Base-by-base conservation (phyloP, 2,113 vertebrate species). In the Nycticorax nycticorax region DNA sequence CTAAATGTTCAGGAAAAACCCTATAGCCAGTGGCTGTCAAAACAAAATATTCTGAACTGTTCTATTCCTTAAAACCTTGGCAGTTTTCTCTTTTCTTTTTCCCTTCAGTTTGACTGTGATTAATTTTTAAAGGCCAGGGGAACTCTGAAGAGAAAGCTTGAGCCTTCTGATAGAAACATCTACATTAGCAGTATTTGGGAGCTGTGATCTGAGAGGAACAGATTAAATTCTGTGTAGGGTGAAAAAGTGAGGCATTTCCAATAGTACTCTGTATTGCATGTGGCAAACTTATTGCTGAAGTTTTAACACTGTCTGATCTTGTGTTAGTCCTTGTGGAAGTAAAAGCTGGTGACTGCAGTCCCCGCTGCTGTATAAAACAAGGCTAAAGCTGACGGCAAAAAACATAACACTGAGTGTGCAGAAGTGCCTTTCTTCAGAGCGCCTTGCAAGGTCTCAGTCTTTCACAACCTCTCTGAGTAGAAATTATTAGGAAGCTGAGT, bases 91-190 rank as follows among this genome's bases (percentile, higher is more conserved):
- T 3, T 2, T 37, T 33, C 13, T 10, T 6, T 3, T 4, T 4
- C 23, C 4, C 39, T 30, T 5, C 33, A 56, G 26, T 56, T 93
- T 91, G 72, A 80, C 83, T 84, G 67, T 73, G 69, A 92, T 89
- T 92, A 89, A 95, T 84, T 95, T 96, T 89, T 85, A 89, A 93
- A 89, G 66, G 39, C 48, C n/a, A 26, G 28, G 56, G 35, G 23
- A 95, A 23, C 64, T 97, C 76, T 60, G 53, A 94, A 57, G 41
- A 85, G 57, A 85, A 72, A 82, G 12, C 73, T 68, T 52, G 53
- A 94, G 35, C 84, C 23, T 30, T 95, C 5, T 3, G 50, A 73
- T 3, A 74, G 81, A 81, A 96, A 63, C 27, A 52, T 72, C 64
- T 81, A 41, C 74, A n/a, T 92, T 85, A 94, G 48, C 66, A 73